Base-by-base conservation (phyloP, 2,888 invertebrate species). In the Hypolimnas misippus region DNA sequence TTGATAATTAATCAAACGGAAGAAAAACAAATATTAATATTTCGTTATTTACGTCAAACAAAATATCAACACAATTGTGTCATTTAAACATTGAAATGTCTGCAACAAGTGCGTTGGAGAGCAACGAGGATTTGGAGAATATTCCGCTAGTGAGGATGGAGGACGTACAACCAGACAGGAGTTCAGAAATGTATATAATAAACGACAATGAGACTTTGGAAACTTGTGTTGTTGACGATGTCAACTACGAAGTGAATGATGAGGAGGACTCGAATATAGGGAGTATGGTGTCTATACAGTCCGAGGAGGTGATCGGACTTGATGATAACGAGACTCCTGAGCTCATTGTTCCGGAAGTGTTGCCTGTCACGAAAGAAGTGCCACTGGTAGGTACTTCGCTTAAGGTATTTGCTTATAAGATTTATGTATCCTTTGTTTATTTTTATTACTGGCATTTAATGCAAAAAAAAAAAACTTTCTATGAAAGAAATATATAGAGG, bases 71-170 rank as follows among this genome's bases (percentile, higher is more conserved):
- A n/a, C n/a, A n/a, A n/a, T 35, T 42, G 49, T 52, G 56, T 61
- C 61, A 56, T 49, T 25, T 46, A 42, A 57, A 58, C 49, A 51
- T 56, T 55, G 60, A 57, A 73, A 89, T 89, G 89, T 84, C 87
- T 64, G 74, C 82, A 55, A 69, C 73, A 55, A 81, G 70, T 70
- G 76, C 78, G 63, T 73, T 87, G 59, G 88, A 87, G 69, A 79
- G 73, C 50, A 60, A 66, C 64, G 89, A 89, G 63, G 88, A 89
- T 63, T 70, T 88, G 59, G 88, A 85, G 60, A 84, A 84, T 73
- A 82, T 88, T n/a, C 82, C 84, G 17, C 73, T 89, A 19, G 89
- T 89, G 33, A 84, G 87, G 53, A 86, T 89, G 89, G 85, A 84
- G 53, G 90, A 89, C 56, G 83, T 89, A 0, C 89, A 89, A 63